These are phyloP conservation scores for Ganaspis sp. DNA, from an alignment of 1,140 invertebrate genomes.

Conservation along the genomic window DNA sequence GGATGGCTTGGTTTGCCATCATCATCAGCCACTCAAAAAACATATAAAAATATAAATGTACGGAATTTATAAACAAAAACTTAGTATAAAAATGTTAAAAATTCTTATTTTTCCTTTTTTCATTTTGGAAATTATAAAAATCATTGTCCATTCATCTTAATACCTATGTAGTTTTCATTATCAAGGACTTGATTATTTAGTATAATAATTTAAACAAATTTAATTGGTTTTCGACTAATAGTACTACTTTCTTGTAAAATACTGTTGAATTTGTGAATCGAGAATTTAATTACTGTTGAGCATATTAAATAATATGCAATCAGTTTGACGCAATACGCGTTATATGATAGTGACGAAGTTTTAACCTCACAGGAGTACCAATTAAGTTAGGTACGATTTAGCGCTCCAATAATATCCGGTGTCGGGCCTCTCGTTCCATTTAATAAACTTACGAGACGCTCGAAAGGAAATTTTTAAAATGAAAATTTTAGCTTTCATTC, in stretches of 20 bases:
- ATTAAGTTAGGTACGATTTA: slow-evolving; percentile 27
- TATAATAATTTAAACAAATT: too few species aligned
- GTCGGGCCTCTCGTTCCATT: slow-evolving; percentile 19
- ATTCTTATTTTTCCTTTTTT: too few species aligned
- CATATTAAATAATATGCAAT: slow-evolving; percentile 5
- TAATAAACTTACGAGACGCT: slow-evolving; percentile 2
- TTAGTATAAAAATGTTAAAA: too few species aligned
- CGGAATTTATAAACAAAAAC: too few species aligned
- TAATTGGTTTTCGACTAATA: neutral
- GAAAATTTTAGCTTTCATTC: neutral
- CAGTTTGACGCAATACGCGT: slow-evolving; percentile 5
- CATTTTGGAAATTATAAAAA: too few species aligned
- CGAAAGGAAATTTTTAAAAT: neutral
- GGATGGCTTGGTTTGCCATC: too few species aligned
- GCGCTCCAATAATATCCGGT: slow-evolving; percentile 21
- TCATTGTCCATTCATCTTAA: too few species aligned
- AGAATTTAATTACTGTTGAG: neutral
- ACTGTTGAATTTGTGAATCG: neutral
- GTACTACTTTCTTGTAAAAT: neutral
- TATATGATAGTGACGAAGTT: slow-evolving; percentile 16
- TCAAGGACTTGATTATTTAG: too few species aligned
- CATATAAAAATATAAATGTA: too few species aligned
- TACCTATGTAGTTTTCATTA: too few species aligned
- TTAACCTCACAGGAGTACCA: slow-evolving; percentile 3
- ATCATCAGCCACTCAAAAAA: too few species aligned